Base-by-base conservation (phyloP, 2,113 vertebrate genomes). In the Lates calcarifer region DNA sequence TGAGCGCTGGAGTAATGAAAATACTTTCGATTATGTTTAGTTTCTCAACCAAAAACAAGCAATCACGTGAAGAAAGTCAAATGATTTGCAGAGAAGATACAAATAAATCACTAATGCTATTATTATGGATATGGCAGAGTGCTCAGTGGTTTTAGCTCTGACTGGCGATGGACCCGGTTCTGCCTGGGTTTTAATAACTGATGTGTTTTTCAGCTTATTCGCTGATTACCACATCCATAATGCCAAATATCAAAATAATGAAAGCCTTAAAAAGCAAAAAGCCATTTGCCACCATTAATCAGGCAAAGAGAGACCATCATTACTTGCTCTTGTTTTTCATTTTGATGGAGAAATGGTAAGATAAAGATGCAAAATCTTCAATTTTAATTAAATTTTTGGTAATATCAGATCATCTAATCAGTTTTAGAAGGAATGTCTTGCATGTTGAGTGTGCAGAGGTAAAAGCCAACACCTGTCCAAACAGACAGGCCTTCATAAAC, bases 11-110 rank as follows among this genome's bases (percentile, higher is more conserved):
- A 75, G 63, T 73, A 70, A 87, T 83, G 74, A 51, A 87, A 80
- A 89, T 68, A 81, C 69, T 77, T 87, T 74, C 14, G 15, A 82
- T 89, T 84, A 57, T 70, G 31, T 79, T 79, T 79, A 57, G 64
- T 73, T 78, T 58, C 87, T 82, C 81, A 61, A 78, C 74, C 39
- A 82, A 80, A 86, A 77, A 55, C 56, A 79, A 61, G 68, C 58
- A 84, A 60, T 75, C 74, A 68, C n/a, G 39, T 28, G 51, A 66
- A 74, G 61, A 39, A 35, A 57, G 43, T 49, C 31, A 43, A 78
- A 71, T 28, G 13, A 64, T 70, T 66, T 75, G 77, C 17, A 47
- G 49, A 45, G 9, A 72, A 74, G 2, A 75, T 31, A 49, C 43
- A 71, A 62, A 85, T 81, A 65, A 78, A 85, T 82, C 72, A 58